These are phyloP conservation scores for Drosophila albomicans DNA, from an alignment of 1,140 invertebrate genomes.

Conservation along the genomic window DNA sequence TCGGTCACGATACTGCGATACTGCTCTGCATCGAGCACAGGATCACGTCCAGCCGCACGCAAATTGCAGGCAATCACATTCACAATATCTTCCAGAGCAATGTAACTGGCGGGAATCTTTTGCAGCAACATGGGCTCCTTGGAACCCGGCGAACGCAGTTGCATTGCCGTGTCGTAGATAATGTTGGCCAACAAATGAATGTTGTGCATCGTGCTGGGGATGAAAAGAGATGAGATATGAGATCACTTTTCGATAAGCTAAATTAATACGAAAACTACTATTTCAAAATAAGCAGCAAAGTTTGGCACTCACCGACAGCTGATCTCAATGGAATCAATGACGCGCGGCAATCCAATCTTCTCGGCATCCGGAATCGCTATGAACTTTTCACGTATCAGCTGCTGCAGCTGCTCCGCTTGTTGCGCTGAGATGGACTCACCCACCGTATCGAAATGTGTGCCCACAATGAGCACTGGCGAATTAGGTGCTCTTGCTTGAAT, in stretches of 20 bases:
- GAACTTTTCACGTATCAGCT: constrained; percentile 94
- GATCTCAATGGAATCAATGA: constrained; percentile 97
- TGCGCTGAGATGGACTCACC: constrained; percentile 89
- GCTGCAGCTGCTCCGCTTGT: constrained; percentile 94
- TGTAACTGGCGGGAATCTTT: constrained; percentile 97
- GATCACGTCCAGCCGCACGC: constrained; percentile 89
- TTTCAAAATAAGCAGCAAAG: neutral
- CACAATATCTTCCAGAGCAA: constrained; percentile 97
- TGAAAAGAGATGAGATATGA: neutral
- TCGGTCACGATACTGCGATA: constrained; percentile 91
- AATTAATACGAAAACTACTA: neutral
- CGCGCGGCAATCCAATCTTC: constrained; percentile 96
- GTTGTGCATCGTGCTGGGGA: constrained; percentile 93
- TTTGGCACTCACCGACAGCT: constrained; percentile 85
- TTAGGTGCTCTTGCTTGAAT: constrained; percentile 97
- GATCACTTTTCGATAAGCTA: too few relatives aligned
- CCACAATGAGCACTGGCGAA: constrained; percentile 96
- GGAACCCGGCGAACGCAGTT: constrained; percentile 94
- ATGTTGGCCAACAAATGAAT: constrained; percentile 96
- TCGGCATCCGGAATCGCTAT: constrained; percentile 97
- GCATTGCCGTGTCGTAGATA: constrained; percentile 97
- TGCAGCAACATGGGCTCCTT: constrained; percentile 97
- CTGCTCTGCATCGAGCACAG: constrained; percentile 94
- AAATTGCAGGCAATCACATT: constrained; percentile 91
- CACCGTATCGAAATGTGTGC: constrained; percentile 97